Conservation (phyloP, 37 sponge, comb jelly and placozoan species). For the Mnemiopsis leidyi region DNA sequence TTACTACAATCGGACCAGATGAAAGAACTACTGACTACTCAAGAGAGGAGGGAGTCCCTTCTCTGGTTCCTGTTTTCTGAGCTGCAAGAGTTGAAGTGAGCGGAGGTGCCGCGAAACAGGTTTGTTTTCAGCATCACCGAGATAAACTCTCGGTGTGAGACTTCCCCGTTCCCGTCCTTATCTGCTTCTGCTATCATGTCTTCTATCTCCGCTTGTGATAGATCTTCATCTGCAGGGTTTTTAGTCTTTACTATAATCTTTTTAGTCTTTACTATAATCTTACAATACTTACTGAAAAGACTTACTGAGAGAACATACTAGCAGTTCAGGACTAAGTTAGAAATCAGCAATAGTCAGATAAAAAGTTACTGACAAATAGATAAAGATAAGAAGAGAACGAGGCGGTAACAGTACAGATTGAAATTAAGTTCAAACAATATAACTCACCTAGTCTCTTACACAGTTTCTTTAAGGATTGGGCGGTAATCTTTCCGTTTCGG, state of each 20-base stretch:
- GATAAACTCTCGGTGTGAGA: slow-evolving; percentile 46
- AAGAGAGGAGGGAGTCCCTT: slow-evolving; percentile 12
- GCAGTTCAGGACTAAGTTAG: too few relatives aligned
- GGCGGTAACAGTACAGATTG: too few relatives aligned
- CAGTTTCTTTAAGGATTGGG: slow-evolving; percentile 33
- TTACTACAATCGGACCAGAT: too few relatives aligned
- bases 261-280: too few relatives aligned
- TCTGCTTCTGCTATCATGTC: slow-evolving; percentile 61
- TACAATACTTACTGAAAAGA: too few relatives aligned
- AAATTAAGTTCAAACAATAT: too few relatives aligned
- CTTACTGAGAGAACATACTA: too few relatives aligned
- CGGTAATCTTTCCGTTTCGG: slow-evolving; percentile 29
- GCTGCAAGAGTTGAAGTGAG: neutral
- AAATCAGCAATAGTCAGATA: too few relatives aligned
- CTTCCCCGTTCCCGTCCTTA: slow-evolving; percentile 31
- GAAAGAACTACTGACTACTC: too few relatives aligned
- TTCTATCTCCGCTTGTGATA: slow-evolving; percentile 39
- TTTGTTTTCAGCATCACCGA: slow-evolving; percentile 40
- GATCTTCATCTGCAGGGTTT: slow-evolving; percentile 41
- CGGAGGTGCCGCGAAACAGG: slow-evolving; percentile 44
- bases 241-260: too few relatives aligned
- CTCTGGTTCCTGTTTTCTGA: neutral
- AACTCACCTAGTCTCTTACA: slow-evolving; percentile 14
- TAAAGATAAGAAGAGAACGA: too few relatives aligned
- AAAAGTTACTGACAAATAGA: too few relatives aligned